Base-by-base conservation (phyloP, 2,113 vertebrate genomes). In the Cynopterus brachyotis region DNA sequence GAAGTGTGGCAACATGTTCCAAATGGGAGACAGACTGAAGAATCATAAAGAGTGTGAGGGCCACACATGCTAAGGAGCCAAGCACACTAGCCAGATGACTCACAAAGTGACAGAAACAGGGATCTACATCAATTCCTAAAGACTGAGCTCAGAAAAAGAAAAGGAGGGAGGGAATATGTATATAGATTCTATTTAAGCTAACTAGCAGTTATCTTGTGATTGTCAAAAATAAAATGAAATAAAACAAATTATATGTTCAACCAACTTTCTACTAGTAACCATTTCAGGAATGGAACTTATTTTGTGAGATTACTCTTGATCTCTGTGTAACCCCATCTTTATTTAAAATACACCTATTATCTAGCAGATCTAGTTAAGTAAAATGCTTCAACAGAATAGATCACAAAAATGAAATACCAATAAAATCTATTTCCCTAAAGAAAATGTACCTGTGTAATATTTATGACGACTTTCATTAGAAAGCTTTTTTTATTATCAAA, bases 211-310 rank as follows among this genome's bases (percentile, higher is more conserved):
- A 97, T 93, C 96, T 97, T 94, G 53, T 3, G 94, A 95, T 40
- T 96, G 87, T 87, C 95, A 97, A 97, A 97, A 98, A 95, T 64
- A 96, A 97, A 97, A 97, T 32, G 55, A 81, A 95, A 98, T 89
- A 37, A 98, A 98, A 97, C 73, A 96, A 97, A 97, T 96, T 97
- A 92, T 62, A 96, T 97, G 97, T 98, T 97, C 95, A 97, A 94
- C 96, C 96, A 98, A 94, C 94, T 96, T 97, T 97, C 95, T 96
- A 94, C 70, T 97, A 97, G 76, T 94, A 96, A 97, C 89, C 75
- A 98, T 97, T 97, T 98, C 94, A 97, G 92, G 76, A 97, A 96
- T 55, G 75, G 75, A 98, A 98, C 97, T 97, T 30, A 97, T 96
- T 97, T 24, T 85, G 6, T 57, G 2, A 19, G 82, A 94, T 70